phyloP scores from a whole-genome alignment of 2,113 vertebrate species.

The Tautogolabrus adspersus region DNA sequence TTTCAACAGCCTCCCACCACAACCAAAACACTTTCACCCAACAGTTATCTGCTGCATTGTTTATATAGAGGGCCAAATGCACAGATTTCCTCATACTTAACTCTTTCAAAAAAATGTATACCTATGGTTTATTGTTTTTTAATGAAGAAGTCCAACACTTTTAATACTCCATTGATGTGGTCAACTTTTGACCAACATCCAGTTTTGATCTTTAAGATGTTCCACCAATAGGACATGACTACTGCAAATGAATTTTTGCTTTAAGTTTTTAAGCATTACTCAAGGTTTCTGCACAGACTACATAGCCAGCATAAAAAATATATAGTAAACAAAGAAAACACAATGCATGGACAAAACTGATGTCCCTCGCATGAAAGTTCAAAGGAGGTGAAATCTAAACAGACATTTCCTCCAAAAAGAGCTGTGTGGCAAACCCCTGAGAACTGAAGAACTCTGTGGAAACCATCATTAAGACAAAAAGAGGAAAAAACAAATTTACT shows the following conservation, averaged over 20 bases:
- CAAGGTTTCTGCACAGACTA: not conserved
- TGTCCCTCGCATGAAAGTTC: not conserved
- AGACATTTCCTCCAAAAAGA: not conserved
- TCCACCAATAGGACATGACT: no score
- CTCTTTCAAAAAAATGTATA: not conserved
- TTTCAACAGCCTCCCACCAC: conserved; percentile 57
- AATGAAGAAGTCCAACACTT: not conserved
- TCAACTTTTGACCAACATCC: not conserved
- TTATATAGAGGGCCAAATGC: conserved; percentile 42
- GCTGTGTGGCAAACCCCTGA: no score
- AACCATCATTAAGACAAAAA: no score
- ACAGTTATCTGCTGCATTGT: conserved; percentile 61
- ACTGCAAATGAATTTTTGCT: no score
- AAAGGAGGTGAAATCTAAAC: not conserved
- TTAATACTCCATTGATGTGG: not conserved
- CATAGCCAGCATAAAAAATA: no score
- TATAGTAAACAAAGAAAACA: no score
- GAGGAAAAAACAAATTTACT: not conserved
- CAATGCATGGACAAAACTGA: not conserved
- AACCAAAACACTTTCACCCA: conserved; percentile 52
- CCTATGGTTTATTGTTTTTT: not conserved
- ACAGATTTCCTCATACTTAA: not conserved
- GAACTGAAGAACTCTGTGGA: no score
- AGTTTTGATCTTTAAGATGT: not conserved
- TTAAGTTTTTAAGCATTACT: no score